Evolutionary conservation across 2,797 vertebrate genomes (phyloP).

Genomic region (Tympanoctomys barrerae): DNA sequence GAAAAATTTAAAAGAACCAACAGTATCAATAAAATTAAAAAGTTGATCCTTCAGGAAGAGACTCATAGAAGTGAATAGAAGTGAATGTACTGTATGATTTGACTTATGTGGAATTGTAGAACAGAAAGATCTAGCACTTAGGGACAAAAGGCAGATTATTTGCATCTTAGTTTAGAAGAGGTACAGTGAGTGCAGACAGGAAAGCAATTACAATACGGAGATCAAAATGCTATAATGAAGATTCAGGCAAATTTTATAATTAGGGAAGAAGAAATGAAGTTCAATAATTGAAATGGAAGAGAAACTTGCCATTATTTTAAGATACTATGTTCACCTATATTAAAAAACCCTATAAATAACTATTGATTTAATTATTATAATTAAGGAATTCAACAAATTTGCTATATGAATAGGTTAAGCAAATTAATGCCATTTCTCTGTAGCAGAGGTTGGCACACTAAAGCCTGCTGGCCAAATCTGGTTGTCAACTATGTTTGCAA

Average conservation of each 20-base stretch:
- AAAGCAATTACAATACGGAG: background rate
- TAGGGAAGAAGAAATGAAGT: constrained; percentile 41
- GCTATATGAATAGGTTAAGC: constrained; percentile 17
- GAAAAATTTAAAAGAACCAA: background rate
- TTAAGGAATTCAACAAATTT: constrained; percentile 41
- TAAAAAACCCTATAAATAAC: constrained; percentile 1
- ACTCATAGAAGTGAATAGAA: background rate
- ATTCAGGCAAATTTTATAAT: constrained; percentile 2
- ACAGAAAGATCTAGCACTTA: background rate
- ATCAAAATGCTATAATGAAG: background rate
- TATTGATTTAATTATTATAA: constrained; percentile 46
- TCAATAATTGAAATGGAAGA: background rate
- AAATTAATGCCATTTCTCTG: constrained; percentile 21
- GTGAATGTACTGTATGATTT: background rate
- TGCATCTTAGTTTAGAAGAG: background rate
- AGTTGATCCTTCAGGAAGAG: background rate
- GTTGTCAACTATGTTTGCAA: constrained; percentile 18
- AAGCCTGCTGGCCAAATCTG: constrained; percentile 7
- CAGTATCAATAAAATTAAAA: background rate
- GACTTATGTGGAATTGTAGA: background rate
- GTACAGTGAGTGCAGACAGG: background rate
- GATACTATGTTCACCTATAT: constrained; percentile 19
- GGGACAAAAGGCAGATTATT: background rate
- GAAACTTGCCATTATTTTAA: constrained; percentile 55
- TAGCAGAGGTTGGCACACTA: background rate